These are phyloP conservation scores for Alligator sinensis DNA, from an alignment of 2,113 vertebrate genomes.

Conservation along the genomic window DNA sequence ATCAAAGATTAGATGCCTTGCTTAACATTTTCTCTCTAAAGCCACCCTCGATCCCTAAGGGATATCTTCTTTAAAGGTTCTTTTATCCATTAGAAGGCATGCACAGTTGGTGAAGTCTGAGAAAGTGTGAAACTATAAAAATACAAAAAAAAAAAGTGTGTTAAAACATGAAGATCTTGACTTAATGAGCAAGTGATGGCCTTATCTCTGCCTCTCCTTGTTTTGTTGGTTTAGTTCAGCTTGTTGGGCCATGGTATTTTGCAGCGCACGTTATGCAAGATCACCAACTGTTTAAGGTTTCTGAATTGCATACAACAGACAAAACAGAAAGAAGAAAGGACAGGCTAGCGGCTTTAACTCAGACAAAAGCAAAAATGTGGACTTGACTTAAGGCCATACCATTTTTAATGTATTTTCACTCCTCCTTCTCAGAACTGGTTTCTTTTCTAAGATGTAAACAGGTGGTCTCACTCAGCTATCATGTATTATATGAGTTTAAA, in stretches of 20 bases:
- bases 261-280: background rate
- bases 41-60: constrained; percentile 33
- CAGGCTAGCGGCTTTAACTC: background rate
- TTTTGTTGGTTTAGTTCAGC: background rate
- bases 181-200: background rate
- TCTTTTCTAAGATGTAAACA: background rate
- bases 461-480: background rate
- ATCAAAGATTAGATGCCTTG: constrained; percentile 38
- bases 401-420: background rate
- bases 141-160: constrained; percentile 14
- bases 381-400: background rate
- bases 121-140: constrained; percentile 51
- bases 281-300: background rate
- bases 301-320: background rate
- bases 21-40: constrained; percentile 54
- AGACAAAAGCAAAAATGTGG: background rate
- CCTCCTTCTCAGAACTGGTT: background rate
- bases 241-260: background rate
- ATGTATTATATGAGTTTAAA: background rate
- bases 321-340: background rate
- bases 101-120: constrained; percentile 13
- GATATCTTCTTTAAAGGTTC: constrained; percentile 39
- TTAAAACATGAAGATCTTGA: constrained; percentile 26
- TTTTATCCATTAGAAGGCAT: constrained; percentile 38
- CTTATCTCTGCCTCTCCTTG: background rate